phyloP scores from a whole-genome alignment of 2,888 invertebrate species.

The Lottia scabra region DNA sequence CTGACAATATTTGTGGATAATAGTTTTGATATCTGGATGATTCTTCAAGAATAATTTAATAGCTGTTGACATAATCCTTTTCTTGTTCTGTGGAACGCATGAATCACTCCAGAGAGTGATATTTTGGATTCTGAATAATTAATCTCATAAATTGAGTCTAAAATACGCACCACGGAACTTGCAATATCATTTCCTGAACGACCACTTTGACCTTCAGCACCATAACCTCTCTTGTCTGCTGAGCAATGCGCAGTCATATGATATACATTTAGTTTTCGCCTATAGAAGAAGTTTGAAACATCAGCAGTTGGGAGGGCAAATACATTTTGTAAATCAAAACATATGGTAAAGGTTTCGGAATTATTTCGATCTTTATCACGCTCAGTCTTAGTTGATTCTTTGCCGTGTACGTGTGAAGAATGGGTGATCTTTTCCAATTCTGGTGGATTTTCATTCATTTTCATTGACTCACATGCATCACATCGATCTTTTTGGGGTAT shows the following conservation, averaged over 20 bases:
- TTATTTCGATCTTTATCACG: neutral
- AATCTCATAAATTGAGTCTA: neutral
- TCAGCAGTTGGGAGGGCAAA: slow-evolving; percentile 4
- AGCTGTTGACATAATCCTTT: slow-evolving; percentile 1
- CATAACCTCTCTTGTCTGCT: neutral
- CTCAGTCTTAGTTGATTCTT: neutral
- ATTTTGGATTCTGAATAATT: neutral
- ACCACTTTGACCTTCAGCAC: neutral
- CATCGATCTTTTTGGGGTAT: slow-evolving; percentile 18
- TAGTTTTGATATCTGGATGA: neutral
- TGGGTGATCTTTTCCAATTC: neutral
- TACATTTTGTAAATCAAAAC: slow-evolving; percentile 19
- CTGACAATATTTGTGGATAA: slow-evolving; percentile 8
- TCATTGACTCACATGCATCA: slow-evolving; percentile 17
- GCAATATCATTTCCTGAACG: slow-evolving; percentile 11
- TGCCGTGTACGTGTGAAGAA: neutral
- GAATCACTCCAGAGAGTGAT: slow-evolving; percentile 14
- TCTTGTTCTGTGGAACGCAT: slow-evolving; percentile 14
- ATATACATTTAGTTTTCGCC: neutral
- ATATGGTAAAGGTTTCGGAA: neutral
- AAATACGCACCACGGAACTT: neutral
- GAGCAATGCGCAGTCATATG: slow-evolving; percentile 17
- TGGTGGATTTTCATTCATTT: neutral
- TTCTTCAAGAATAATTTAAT: slow-evolving; percentile 4
- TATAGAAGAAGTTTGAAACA: slow-evolving; percentile 6